These are phyloP conservation scores for Leptinotarsa texana DNA, from an alignment of 1,140 invertebrate genomes.

Conservation along the genomic window DNA sequence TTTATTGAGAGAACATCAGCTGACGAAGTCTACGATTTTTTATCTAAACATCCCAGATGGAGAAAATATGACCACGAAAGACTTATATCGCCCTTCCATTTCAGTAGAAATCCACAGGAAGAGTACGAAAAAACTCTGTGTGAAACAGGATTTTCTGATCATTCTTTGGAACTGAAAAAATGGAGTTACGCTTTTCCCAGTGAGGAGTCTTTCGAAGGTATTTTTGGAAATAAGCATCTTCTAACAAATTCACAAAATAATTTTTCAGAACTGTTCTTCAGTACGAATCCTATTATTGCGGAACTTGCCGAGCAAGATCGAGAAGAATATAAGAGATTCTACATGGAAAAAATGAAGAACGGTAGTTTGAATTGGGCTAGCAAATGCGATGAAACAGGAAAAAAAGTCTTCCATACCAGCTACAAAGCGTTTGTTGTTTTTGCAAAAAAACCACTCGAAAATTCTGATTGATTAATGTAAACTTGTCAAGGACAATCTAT, in stretches of 20 bases:
- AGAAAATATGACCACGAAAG: neutral
- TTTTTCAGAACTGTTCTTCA: neutral
- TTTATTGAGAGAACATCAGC: neutral
- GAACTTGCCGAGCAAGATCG: neutral
- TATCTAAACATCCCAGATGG: slow-evolving; percentile 4
- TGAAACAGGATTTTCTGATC: neutral
- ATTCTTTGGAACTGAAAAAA: neutral
- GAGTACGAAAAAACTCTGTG: neutral
- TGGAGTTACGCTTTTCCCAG: too few relatives aligned
- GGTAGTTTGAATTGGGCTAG: neutral
- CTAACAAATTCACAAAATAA: too few relatives aligned
- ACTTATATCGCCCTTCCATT: neutral
- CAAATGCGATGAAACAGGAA: neutral
- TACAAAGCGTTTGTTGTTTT: neutral
- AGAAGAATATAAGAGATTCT: neutral
- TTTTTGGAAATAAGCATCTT: too few relatives aligned
- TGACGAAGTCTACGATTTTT: slow-evolving; percentile 2
- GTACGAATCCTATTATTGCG: neutral
- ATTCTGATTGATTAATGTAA: too few relatives aligned
- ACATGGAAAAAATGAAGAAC: neutral
- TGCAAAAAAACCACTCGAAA: neutral
- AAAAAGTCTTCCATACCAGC: neutral
- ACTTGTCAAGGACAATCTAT: too few relatives aligned
- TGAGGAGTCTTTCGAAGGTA: too few relatives aligned
- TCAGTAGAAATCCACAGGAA: neutral